These are phyloP conservation scores for Oreochromis tanganicae DNA, from an alignment of 2,113 vertebrate genomes.

Conservation along the genomic window DNA sequence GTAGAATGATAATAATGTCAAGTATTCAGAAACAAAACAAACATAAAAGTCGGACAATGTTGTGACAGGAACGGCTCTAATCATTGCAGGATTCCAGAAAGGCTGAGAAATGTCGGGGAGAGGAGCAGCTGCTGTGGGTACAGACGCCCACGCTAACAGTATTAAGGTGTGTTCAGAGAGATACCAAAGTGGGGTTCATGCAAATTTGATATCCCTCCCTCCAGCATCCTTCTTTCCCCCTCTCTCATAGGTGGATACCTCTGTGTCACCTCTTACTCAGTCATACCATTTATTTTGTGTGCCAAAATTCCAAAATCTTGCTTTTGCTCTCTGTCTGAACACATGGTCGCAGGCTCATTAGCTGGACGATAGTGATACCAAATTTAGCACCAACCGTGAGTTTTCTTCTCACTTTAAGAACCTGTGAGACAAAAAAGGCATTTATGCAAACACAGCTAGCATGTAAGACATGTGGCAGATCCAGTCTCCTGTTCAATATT, in stretches of 20 bases:
- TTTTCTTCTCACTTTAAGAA: background rate
- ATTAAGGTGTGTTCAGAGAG: constrained; percentile 17
- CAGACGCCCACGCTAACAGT: constrained; percentile 36
- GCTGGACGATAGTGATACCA: background rate
- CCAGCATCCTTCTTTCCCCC: background rate
- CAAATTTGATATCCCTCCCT: background rate
- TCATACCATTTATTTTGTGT: background rate
- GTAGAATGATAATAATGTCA: constrained; percentile 48
- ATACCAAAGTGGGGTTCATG: background rate
- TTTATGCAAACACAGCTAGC: background rate
- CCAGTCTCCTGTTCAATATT: constrained; percentile 62
- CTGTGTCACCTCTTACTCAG: background rate
- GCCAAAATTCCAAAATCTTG: background rate
- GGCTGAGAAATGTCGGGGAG: constrained; percentile 15
- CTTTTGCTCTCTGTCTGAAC: background rate
- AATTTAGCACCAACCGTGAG: background rate
- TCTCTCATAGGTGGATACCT: background rate
- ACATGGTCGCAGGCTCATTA: background rate
- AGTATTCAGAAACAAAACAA: constrained; percentile 55
- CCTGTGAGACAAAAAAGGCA: background rate
- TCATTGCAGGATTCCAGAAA: constrained; percentile 45
- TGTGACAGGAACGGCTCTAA: constrained; percentile 43
- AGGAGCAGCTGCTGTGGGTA: background rate
- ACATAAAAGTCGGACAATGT: constrained; percentile 21
- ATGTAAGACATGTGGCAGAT: constrained; percentile 24